Conservation (phyloP, 2,888 invertebrate genomes). For the Polyommatus iphigenia region DNA sequence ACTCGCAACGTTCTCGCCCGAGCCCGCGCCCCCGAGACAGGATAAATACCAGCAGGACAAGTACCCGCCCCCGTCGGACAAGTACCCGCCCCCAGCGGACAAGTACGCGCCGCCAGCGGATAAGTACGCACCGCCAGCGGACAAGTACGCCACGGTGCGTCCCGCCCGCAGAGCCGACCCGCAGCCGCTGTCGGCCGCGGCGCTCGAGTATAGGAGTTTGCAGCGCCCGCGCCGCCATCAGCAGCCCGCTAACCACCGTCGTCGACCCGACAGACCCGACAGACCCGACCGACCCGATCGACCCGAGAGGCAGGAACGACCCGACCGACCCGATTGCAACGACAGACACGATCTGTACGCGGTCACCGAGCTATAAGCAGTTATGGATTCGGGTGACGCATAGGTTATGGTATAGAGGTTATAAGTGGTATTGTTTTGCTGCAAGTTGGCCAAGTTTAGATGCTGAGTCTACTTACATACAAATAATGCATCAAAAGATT, state of each 20-base stretch:
- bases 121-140: constrained; percentile 52
- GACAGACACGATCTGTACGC: constrained; percentile 83
- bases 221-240: constrained; percentile 74
- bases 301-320: constrained; percentile 39
- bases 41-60: constrained; percentile 42
- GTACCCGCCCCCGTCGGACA: constrained; percentile 31
- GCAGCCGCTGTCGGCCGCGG: constrained; percentile 77
- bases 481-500: not conserved
- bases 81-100: constrained; percentile 11
- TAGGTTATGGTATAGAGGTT: not conserved
- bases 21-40: constrained; percentile 52
- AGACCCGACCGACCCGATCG: constrained; percentile 39
- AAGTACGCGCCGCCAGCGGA: constrained; percentile 51
- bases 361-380: constrained; percentile 77
- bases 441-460: not conserved
- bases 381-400: not conserved
- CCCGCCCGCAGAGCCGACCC: constrained; percentile 63
- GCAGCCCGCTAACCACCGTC: constrained; percentile 47
- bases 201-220: constrained; percentile 81
- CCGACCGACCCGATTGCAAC: constrained; percentile 80
- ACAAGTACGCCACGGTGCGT: constrained; percentile 67
- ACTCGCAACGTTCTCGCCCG: constrained; percentile 58
- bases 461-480: not conserved
- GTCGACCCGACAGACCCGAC: constrained; percentile 43
- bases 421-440: not conserved